Base-by-base conservation (phyloP, 2,113 vertebrate genomes). In the Cottus gobio region DNA sequence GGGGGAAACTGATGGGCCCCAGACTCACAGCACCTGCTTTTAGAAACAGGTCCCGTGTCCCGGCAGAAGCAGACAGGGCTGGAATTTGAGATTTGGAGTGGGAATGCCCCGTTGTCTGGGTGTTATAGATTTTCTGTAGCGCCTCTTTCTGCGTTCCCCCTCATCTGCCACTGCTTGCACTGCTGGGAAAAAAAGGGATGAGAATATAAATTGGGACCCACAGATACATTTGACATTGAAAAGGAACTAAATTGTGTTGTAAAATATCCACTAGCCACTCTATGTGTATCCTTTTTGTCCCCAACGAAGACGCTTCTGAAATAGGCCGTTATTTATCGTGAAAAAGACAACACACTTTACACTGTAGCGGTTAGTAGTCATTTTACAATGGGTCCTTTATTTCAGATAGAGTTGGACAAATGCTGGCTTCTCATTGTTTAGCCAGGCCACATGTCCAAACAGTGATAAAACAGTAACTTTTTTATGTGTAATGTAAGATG, bases 91-190 rank as follows among this genome's bases (percentile, higher is more conserved):
- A 85, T 83, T 67, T 5, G 75, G 75, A 66, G 74, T 69, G 75
- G 85, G 79, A 80, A 75, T 74, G 80, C 42, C 76, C 82, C 39
- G 7, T 75, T 37, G 82, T 79, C 82, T 89, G 89, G 64, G 57
- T 39, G 63, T 77, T 86, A 84, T 80, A 68, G 83, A 80, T 87
- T 87, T 79, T 89, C 58, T 74, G 57, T 66, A 44, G 66, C 58
- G 69, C 64, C 73, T 67, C 75, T 79, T 42, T 54, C 31, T 58
- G 56, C 62, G 44, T 8, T 48, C 20, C 54, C 63, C 61, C 54
- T 77, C 80, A 52, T 60, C 69, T 66, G 76, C 72, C 86, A 80
- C 77, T 24, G 34, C 68, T 62, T 5, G 10, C 52, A 34, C 63
- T 22, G 75, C 56, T 76, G n/a, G 3, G 30, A 30, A 28, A 44